Percentiles rank a stretch among this genome's conserved stretches.
Conservation (phyloP, 2,888 invertebrate genomes). For the Drosophila merina region DNA sequence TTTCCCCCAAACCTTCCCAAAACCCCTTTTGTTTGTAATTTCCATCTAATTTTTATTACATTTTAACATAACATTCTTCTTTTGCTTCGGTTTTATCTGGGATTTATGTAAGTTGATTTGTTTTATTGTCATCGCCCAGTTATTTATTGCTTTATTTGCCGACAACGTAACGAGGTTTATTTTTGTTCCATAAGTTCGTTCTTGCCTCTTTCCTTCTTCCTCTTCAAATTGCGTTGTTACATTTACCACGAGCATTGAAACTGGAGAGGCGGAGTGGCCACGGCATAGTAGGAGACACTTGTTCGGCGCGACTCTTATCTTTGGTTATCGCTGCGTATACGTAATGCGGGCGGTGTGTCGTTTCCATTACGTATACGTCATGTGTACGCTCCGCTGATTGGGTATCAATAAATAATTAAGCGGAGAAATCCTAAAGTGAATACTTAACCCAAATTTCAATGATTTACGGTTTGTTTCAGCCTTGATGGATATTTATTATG, state of each 20-base stretch:
- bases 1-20: too few species aligned
- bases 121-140: slow-evolving; percentile 15
- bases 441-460: slow-evolving; percentile 25
- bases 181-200: not conserved
- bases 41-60: not conserved
- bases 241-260: slow-evolving; percentile 20
- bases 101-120: slow-evolving; percentile 10
- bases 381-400: slow-evolving; percentile 38
- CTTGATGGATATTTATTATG: too few species aligned
- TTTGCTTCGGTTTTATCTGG: not conserved
- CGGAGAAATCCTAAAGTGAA: slow-evolving; percentile 15
- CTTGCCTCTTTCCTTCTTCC: not conserved
- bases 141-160: slow-evolving; percentile 23
- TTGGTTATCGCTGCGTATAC: slow-evolving; percentile 55
- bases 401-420: slow-evolving; percentile 31
- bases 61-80: not conserved
- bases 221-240: slow-evolving; percentile 33
- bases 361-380: slow-evolving; percentile 56
- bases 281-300: slow-evolving; percentile 15
- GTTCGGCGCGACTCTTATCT: slow-evolving; percentile 29
- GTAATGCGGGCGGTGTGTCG: slow-evolving; percentile 41
- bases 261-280: slow-evolving; percentile 14
- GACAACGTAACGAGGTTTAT: slow-evolving; percentile 8
- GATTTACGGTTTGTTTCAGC: not conserved
- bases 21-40: not conserved